A percentile compares a stretch with the other conserved stretches of the same genome.
Evolutionary conservation across 2,888 invertebrate genomes (phyloP).

Genomic region (Galerucella pusilla): DNA sequence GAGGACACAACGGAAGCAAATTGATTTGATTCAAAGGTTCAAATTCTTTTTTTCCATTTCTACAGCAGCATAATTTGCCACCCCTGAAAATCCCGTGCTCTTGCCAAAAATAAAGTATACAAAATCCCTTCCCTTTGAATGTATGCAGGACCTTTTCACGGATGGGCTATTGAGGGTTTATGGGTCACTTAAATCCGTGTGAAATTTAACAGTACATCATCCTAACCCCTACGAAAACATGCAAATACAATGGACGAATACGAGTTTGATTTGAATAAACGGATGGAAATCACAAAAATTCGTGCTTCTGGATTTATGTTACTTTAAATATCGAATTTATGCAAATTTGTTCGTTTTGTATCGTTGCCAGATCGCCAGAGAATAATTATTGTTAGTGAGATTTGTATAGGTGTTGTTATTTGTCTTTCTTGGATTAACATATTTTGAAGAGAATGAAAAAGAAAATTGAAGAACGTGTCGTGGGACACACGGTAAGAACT

Average conservation of each 20-base stretch:
- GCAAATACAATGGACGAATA: slow-evolving; percentile 41
- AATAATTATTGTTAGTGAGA: neutral
- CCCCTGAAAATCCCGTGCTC: slow-evolving; percentile 11
- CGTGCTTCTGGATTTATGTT: slow-evolving; percentile 28
- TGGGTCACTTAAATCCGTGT: slow-evolving; percentile 43
- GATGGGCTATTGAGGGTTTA: slow-evolving; percentile 33
- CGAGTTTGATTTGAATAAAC: slow-evolving; percentile 38
- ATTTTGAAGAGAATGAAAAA: too few species aligned
- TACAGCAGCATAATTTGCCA: slow-evolving; percentile 17
- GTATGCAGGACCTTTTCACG: slow-evolving; percentile 35
- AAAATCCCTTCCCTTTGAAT: slow-evolving; percentile 20
- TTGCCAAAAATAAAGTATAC: slow-evolving; percentile 22
- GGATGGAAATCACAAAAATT: slow-evolving; percentile 34
- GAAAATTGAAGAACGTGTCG: too few species aligned
- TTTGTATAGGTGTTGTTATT: too few species aligned
- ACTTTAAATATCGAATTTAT: slow-evolving; percentile 16
- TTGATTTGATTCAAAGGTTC: slow-evolving; percentile 21
- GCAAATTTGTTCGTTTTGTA: slow-evolving; percentile 9
- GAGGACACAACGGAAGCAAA: slow-evolving; percentile 18
- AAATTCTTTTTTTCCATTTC: slow-evolving; percentile 16
- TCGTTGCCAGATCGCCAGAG: neutral
- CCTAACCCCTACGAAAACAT: slow-evolving; percentile 41
- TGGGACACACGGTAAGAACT: too few species aligned
- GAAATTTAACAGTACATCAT: slow-evolving; percentile 40
- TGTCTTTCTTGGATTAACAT: too few species aligned